Percentiles rank a stretch among this genome's conserved stretches.
These are phyloP conservation scores for Laterallus jamaicensis DNA, from an alignment of 2,113 vertebrate species.

Conservation along the genomic window DNA sequence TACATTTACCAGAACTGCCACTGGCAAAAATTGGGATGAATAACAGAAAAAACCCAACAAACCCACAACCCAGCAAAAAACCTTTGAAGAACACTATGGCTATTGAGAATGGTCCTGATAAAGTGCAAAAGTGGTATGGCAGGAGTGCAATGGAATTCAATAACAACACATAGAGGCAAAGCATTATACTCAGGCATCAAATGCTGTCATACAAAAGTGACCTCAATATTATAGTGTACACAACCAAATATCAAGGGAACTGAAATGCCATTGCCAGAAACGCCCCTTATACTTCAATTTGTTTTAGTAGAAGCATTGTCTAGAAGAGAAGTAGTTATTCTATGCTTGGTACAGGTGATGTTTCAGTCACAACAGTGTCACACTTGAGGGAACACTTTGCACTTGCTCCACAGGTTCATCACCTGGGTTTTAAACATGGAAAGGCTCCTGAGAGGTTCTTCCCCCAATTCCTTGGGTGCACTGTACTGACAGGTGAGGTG, in stretches of 20 bases:
- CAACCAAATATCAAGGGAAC: neutral
- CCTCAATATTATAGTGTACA: neutral
- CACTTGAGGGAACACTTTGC: neutral
- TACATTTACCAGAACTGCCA: neutral
- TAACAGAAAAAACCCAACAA: neutral
- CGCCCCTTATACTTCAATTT: rapidly evolving
- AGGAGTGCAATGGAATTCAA: neutral
- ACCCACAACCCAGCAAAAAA: neutral
- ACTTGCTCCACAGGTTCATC: neutral
- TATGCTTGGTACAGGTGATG: neutral
- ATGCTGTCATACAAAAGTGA: neutral
- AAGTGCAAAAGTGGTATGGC: neutral
- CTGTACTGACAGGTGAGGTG: no score
- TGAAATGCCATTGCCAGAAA: neutral
- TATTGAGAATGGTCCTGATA: neutral
- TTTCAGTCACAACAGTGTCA: neutral
- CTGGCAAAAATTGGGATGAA: neutral
- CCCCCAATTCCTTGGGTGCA: neutral
- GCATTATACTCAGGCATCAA: neutral
- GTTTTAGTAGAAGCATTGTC: neutral
- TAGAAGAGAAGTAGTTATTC: neutral
- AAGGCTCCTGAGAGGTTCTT: neutral
- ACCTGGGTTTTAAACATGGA: neutral
- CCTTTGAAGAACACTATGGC: neutral
- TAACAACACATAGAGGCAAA: neutral